Conservation (phyloP, 2,797 vertebrate species). For the Hirundo rustica region DNA sequence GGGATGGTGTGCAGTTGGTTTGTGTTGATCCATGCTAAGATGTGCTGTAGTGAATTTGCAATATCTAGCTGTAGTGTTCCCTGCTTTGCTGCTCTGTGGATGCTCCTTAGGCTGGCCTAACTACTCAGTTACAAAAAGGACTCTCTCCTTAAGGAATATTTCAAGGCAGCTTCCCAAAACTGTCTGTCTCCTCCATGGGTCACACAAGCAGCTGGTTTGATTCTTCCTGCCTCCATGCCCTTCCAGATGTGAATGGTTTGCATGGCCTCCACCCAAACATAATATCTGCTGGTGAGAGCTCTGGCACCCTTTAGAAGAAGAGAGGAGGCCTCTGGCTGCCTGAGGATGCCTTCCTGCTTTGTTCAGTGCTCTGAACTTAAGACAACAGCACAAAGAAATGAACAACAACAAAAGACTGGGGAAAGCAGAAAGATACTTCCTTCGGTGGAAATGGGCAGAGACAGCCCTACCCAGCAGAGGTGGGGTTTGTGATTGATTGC, state of each 20-base stretch:
- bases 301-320: not conserved
- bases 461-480: not conserved
- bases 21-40: rapidly evolving
- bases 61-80: not conserved
- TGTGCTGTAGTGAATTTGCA: not conserved
- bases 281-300: not conserved
- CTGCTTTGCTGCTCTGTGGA: not conserved
- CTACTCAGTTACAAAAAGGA: not conserved
- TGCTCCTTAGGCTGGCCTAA: not conserved
- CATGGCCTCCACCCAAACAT: not conserved
- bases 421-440: not conserved
- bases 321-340: not conserved
- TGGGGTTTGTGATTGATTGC: not conserved
- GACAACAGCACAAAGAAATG: not conserved
- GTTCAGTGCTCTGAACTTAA: not conserved
- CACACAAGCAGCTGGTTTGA: not conserved
- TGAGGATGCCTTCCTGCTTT: not conserved
- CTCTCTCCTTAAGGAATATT: not conserved
- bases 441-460: not conserved
- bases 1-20: not conserved
- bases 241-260: not conserved
- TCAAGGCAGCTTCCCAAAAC: not conserved
- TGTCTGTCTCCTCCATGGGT: not conserved
- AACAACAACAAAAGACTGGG: not conserved
- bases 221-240: not conserved